Evolutionary conservation across 2,113 vertebrate genomes (phyloP).

Genomic region (Pseudorasbora parva): DNA sequence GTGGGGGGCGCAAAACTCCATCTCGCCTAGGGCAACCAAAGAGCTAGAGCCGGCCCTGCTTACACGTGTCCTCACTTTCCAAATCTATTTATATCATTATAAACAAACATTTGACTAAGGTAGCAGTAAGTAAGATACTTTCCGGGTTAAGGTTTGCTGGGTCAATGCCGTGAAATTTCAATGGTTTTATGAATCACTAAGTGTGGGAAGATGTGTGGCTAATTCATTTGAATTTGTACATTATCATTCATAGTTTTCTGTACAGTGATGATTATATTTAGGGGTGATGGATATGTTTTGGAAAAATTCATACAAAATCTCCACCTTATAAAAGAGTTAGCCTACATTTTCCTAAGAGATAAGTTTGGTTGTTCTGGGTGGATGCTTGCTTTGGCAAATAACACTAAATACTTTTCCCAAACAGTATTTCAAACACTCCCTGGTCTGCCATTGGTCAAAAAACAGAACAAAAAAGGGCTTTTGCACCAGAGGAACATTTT

Average conservation of each 20-base stretch:
- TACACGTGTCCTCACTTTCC: background rate
- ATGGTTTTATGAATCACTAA: background rate
- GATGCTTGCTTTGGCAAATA: background rate
- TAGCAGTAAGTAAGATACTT: background rate
- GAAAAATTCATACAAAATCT: background rate
- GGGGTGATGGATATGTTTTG: background rate
- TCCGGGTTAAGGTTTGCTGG: background rate
- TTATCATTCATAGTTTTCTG: too few species aligned
- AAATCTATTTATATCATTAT: background rate
- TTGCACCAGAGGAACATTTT: too few species aligned
- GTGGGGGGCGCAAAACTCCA: too few species aligned
- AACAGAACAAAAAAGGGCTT: background rate
- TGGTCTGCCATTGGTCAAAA: background rate
- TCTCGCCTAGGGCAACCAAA: too few species aligned
- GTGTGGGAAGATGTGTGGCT: too few species aligned
- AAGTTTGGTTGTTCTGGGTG: background rate
- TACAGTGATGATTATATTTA: background rate
- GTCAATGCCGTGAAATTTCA: background rate
- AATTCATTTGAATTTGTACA: too few species aligned
- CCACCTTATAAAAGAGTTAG: background rate
- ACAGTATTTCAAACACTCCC: slow-evolving; percentile 1
- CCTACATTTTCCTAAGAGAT: background rate
- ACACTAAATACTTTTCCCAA: background rate
- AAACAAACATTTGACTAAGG: background rate
- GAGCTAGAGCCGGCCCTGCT: too few species aligned